Evolutionary conservation across 2,888 invertebrate genomes (phyloP), one percentile per base, ranked within the genome.

Genomic region (Ormia ochracea): DNA sequence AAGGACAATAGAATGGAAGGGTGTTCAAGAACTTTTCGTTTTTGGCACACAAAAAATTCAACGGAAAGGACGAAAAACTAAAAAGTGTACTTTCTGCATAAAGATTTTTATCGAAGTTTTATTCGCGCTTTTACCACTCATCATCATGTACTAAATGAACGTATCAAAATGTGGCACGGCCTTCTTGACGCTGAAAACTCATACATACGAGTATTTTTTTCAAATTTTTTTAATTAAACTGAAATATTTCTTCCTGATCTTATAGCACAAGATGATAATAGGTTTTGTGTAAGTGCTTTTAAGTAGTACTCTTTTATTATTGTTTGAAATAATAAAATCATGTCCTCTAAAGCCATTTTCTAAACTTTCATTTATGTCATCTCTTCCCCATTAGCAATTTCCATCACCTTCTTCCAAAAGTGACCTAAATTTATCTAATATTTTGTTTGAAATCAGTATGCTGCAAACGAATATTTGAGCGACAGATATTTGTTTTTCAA

Each of bases 91-190:
- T 45, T 74, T 78, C 52, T 45, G 58, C 52, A 52, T 66, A 70
- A 75, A 38, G 65, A 72, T 78, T 48, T 9, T 17, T 41, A 36
- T 52, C 12, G 45, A 59, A 23, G 48, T 72, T 65, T 76, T 66
- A 38, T 56, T 72, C 54, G 45, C 56, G 54, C 56, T 54, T 48
- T 61, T 66, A 76, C 61, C 76, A 79, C 65, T 70, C 65, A 79
- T 48, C 65, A 59, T 61, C 48, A 61, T 54, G 54, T 33, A 65
- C n/a, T n/a, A 63, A 65, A 66, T 59, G 33, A 45, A 66, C 58
- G 59, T 61, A 70, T 68, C 23, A 28, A 41, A 61, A 76, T 76
- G 59, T 61, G 75, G 48, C 63, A 74, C 23, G n/a, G n/a, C n/a
- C n/a, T n/a, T n/a, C n/a, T n/a, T n/a, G n/a, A n/a, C n/a, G n/a